Base-by-base conservation (phyloP, 2,888 invertebrate genomes). In the Cosmia pyralina region DNA sequence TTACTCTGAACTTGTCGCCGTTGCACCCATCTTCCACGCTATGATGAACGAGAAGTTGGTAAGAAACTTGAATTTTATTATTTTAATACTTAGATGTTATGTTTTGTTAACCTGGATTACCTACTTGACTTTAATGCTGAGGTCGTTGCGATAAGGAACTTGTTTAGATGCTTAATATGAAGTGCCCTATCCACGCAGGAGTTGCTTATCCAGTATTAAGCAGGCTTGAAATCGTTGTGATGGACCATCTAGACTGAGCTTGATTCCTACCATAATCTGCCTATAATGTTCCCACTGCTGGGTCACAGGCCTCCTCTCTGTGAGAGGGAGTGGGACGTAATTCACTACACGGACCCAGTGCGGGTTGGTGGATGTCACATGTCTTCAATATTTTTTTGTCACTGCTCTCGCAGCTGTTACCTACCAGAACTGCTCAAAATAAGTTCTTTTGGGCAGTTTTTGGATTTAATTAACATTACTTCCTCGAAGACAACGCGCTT, bases 21-120 rank as follows among this genome's bases (percentile, higher is more conserved):
- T 98, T 55, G 97, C 98, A 5, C 98, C 98, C 10, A 97, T 98
- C 71, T 97, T 98, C 86, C 96, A 97, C 38, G 98, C 98, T 53
- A 97, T 98, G 97, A 97, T 98, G 88, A 98, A 98, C 48, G 96
- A 97, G 46, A 97, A 96, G 90, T 93, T 98, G 96, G 97, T 98
- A 94, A 91, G 77, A 22, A 22, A 11, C 38, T 3, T 19, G 19
- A 10, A 50, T 8, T 2, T 15, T 34, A 13, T 4, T 15, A 38
- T n/a, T 58, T 7, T 1, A n/a, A n/a, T 11, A 58, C 19, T 58
- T 11, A 11, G 7, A 58, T 34, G 19, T 58, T 19, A 19, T 19
- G 6, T 58, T 58, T 58, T 17, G 22, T 17, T 34, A 5, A n/a
- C 19, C 1, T 58, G 58, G 44, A 44, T 11, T 22, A 22, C n/a